phyloP scores from a whole-genome alignment of 2,797 vertebrate species.

The Aldrovandia affinis region DNA sequence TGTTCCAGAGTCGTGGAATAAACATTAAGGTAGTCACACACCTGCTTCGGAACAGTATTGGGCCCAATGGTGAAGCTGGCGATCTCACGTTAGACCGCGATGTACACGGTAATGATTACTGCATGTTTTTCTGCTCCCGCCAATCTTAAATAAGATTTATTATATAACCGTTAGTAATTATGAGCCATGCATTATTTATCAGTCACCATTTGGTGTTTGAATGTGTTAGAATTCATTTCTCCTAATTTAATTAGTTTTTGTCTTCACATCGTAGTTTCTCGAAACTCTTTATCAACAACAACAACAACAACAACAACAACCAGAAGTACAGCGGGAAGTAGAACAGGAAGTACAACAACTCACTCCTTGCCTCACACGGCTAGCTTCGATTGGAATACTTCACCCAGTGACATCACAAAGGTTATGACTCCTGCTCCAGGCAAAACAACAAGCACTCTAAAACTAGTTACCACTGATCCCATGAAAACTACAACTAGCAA shows the following conservation, averaged over 20 bases:
- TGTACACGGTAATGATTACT: constrained; percentile 45
- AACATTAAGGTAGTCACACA: not conserved
- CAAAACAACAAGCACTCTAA: not conserved
- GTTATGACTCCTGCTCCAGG: not conserved
- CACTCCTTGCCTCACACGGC: not conserved
- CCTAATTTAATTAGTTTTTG: not conserved
- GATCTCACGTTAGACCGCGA: constrained; percentile 47
- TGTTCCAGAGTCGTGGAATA: constrained; percentile 11
- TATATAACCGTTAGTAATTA: not conserved
- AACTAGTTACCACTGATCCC: not conserved
- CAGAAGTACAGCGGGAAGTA: not conserved
- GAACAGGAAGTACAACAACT: not conserved
- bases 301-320: not conserved
- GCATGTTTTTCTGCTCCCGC: not conserved
- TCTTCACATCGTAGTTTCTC: constrained; percentile 26
- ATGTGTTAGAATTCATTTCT: not conserved
- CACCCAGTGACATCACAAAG: not conserved
- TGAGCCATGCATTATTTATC: no score
- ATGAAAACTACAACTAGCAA: not conserved
- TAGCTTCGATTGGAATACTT: not conserved
- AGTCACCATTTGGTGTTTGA: no score
- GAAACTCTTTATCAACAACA: no score
- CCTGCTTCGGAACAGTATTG: accelerated
- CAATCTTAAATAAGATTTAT: not conserved
- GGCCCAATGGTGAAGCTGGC: accelerated